Conservation (phyloP, 2,797 vertebrate species). For the Eulemur coronatus region DNA sequence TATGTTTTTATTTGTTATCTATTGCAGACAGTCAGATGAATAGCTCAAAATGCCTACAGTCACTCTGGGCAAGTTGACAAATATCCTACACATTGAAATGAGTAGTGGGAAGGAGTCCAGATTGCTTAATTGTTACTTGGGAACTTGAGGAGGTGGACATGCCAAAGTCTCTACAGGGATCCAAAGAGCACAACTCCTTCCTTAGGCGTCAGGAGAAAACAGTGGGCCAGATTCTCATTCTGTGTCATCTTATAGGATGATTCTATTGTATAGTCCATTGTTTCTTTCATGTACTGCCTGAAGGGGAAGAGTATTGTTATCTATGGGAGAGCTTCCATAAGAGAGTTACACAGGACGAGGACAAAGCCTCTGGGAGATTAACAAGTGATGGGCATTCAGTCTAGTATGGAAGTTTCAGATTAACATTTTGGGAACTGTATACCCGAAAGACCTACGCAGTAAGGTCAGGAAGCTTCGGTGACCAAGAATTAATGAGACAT, state of each 20-base stretch:
- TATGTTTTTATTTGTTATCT: conserved; percentile 72
- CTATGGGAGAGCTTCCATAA: conserved; percentile 40
- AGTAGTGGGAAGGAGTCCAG: conserved; percentile 71
- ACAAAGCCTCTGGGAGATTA: conserved; percentile 53
- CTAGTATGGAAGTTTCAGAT: conserved; percentile 24
- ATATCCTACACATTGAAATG: conserved; percentile 69
- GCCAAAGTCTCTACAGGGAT: conserved; percentile 66
- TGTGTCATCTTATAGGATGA: conserved; percentile 27
- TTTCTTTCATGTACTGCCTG: conserved; percentile 73
- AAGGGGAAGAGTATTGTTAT: conserved; percentile 69
- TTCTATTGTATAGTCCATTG: conserved; percentile 72
- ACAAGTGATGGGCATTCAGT: background rate
- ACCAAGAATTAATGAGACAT: background rate
- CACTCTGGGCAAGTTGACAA: conserved; percentile 71
- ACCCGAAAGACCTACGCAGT: background rate
- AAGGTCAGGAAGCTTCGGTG: conserved; percentile 27
- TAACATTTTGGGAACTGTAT: conserved; percentile 33
- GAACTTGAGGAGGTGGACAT: conserved; percentile 69
- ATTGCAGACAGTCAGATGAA: conserved; percentile 61
- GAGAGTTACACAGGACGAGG: conserved; percentile 56
- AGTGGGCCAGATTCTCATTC: conserved; percentile 65
- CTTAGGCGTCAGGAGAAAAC: conserved; percentile 67
- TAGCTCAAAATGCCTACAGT: conserved; percentile 63
- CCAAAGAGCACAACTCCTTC: conserved; percentile 69
- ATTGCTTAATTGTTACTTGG: conserved; percentile 76